phyloP scores from a whole-genome alignment of 2,888 invertebrate species.

The Azorinus chamasolen region DNA sequence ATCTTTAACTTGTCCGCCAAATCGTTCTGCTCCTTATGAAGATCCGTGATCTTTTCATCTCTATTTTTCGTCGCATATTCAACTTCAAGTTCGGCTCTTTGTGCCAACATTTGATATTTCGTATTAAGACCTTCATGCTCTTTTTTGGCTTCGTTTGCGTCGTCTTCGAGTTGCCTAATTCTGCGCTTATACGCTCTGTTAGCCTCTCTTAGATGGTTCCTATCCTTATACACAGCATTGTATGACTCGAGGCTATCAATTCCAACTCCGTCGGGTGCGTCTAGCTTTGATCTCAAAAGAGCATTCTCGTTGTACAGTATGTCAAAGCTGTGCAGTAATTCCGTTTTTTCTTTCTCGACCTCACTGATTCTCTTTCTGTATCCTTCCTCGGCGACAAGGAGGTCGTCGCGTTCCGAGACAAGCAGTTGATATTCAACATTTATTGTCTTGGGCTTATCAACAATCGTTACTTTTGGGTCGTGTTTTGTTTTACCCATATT shows the following conservation, averaged over 20 bases:
- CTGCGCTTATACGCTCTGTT: constrained; percentile 57
- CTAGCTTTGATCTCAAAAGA: constrained; percentile 52
- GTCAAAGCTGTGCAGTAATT: constrained; percentile 58
- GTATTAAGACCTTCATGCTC: constrained; percentile 47
- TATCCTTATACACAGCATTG: constrained; percentile 53
- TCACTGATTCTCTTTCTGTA: constrained; percentile 49
- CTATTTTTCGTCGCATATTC: constrained; percentile 51
- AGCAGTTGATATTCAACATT: constrained; percentile 56
- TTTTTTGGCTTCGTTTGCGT: constrained; percentile 35
- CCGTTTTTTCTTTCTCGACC: constrained; percentile 49
- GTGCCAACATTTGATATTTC: constrained; percentile 51
- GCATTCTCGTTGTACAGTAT: constrained; percentile 62
- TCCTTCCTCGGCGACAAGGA: constrained; percentile 48
- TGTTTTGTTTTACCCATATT: constrained; percentile 39
- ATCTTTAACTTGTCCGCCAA: constrained; percentile 43
- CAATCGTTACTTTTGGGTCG: constrained; percentile 33
- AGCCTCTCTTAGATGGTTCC: constrained; percentile 54
- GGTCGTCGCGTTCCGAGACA: constrained; percentile 54
- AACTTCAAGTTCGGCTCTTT: constrained; percentile 55
- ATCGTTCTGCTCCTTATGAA: constrained; percentile 51
- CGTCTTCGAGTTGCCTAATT: constrained; percentile 57
- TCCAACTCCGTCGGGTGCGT: constrained; percentile 37
- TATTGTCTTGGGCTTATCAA: constrained; percentile 37
- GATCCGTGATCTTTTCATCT: constrained; percentile 52
- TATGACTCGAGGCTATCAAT: constrained; percentile 56